A percentile compares a stretch with the other conserved stretches of the same genome.
Conservation (phyloP, 2,797 vertebrate species). For the Ficedula albicollis region DNA sequence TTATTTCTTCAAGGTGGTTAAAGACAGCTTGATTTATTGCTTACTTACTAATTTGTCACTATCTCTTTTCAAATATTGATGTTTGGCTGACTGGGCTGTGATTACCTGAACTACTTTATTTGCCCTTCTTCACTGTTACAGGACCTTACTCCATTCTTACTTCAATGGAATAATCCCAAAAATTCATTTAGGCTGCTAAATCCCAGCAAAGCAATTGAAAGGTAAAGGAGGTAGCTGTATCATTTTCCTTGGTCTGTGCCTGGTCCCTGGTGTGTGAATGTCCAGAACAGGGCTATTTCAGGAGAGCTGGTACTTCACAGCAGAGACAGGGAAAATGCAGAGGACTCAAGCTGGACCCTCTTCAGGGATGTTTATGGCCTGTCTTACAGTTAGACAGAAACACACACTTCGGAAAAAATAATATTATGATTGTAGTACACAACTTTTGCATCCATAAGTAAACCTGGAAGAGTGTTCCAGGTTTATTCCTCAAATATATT, state of each 20-base stretch:
- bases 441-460: neutral
- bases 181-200: neutral
- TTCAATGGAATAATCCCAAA: neutral
- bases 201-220: neutral
- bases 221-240: neutral
- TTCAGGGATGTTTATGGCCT: neutral
- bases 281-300: neutral
- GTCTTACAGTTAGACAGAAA: neutral
- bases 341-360: neutral
- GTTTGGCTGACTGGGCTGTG: neutral
- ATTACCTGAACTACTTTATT: neutral
- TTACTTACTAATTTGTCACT: constrained; percentile 5
- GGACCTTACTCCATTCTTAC: neutral
- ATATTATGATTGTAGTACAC: fast-evolving
- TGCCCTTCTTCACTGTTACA: neutral
- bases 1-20: constrained; percentile 20
- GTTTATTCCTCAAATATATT: neutral
- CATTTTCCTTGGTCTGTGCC: neutral
- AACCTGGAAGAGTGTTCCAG: neutral
- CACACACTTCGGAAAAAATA: neutral
- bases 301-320: neutral
- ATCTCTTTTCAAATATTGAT: neutral
- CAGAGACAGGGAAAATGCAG: neutral
- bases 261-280: neutral
- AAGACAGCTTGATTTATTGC: constrained; percentile 7